These are phyloP conservation scores for Trigoniulus corallinus DNA, from an alignment of 1,140 invertebrate genomes.

Conservation along the genomic window DNA sequence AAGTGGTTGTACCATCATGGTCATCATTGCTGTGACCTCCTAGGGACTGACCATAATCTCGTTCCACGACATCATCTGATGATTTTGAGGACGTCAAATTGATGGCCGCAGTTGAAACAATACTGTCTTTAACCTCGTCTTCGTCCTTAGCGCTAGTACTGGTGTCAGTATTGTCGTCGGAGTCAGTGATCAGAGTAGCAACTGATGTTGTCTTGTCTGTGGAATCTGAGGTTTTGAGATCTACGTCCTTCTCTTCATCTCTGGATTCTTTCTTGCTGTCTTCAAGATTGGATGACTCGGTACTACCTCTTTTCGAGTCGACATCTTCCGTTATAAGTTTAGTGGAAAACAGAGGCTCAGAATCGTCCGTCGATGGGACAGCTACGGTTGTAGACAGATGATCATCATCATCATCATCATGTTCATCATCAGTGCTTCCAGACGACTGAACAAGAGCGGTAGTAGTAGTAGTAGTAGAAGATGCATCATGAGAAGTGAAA, in stretches of 20 bases:
- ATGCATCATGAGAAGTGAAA: neutral
- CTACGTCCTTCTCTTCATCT: neutral
- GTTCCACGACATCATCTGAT: neutral
- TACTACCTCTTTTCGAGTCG: too few relatives aligned
- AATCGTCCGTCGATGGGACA: too few relatives aligned
- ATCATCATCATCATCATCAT: too few relatives aligned
- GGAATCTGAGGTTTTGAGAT: neutral
- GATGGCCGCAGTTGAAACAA: neutral
- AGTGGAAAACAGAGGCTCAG: too few relatives aligned
- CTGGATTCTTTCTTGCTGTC: too few relatives aligned
- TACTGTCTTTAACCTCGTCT: neutral
- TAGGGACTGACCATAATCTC: neutral
- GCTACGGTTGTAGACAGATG: too few relatives aligned
- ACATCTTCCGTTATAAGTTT: too few relatives aligned
- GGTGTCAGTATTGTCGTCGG: neutral
- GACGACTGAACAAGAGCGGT: neutral
- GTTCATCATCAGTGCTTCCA: too few relatives aligned
- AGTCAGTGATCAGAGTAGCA: neutral
- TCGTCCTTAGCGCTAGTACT: neutral
- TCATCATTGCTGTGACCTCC: neutral
- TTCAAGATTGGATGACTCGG: too few relatives aligned
- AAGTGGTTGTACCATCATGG: neutral
- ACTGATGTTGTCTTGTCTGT: neutral
- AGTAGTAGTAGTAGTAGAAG: neutral
- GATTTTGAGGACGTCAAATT: neutral